These are phyloP conservation scores for Spilosoma lubricipeda DNA, from an alignment of 2,888 invertebrate genomes.

Conservation along the genomic window DNA sequence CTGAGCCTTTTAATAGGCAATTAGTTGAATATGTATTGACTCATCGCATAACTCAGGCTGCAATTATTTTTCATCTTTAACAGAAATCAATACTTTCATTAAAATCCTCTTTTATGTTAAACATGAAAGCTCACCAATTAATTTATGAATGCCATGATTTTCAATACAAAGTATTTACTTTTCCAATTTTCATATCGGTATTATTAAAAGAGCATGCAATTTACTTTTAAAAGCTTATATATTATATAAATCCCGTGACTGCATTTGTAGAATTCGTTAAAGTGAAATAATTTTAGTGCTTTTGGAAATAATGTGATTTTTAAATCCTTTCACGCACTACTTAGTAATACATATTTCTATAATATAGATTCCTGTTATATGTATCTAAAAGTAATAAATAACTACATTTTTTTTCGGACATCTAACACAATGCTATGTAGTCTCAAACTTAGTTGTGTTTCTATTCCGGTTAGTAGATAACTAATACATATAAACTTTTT, in stretches of 20 bases:
- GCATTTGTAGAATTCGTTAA: neutral
- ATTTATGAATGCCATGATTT: neutral
- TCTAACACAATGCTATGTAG: too few species aligned
- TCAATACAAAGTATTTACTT: neutral
- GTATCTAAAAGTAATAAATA: neutral
- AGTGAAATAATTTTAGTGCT: neutral
- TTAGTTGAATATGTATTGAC: too few species aligned
- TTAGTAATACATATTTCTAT: neutral
- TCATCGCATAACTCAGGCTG: too few species aligned
- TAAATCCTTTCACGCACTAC: neutral
- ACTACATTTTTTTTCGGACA: too few species aligned
- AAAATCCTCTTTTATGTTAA: neutral
- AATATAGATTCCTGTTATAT: neutral
- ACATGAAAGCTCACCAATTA: neutral
- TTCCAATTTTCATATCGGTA: neutral
- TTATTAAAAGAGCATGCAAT: neutral
- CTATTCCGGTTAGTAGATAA: too few species aligned
- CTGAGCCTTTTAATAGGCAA: too few species aligned
- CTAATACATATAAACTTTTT: too few species aligned
- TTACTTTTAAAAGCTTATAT: neutral
- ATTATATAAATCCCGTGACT: neutral
- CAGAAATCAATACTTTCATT: conserved; percentile 1
- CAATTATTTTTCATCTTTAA: too few species aligned
- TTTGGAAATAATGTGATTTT: neutral
- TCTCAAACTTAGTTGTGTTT: too few species aligned